Evolutionary conservation across 2,888 invertebrate genomes (phyloP), one percentile per base, ranked within the genome.

Genomic region (Maniola hyperantus): DNA sequence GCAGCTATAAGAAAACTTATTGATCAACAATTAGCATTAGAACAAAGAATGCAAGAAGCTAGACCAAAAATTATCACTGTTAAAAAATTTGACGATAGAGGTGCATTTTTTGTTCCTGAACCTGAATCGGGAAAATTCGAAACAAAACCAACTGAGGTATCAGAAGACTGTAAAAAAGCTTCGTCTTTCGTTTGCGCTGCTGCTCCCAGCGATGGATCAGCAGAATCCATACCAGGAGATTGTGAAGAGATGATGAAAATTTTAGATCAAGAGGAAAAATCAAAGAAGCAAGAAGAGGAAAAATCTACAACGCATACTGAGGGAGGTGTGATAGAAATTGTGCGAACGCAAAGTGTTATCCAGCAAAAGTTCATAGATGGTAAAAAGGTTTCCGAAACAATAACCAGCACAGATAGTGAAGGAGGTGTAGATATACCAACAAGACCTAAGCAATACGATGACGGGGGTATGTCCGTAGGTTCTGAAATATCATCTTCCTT

Each of bases 231-330:
- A 67, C 91, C 92, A 87, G 95, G 90, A 89, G 95, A 79, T 82
- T 95, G 83, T 87, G 95, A 81, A 87, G 93, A 84, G 88, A 93
- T 80, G 94, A 94, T 85, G 94, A 94, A 87, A 91, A 87, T 88
- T 72, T 86, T 84, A 80, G 94, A 83, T 77, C 93, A 81, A 92
- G 95, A 87, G 92, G 89, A 91, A 69, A 86, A 87, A 71, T 79
- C 83, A 10, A 83, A 83, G 51, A 77, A 81, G 70, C 74, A 76
- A 18, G 76, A 82, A 64, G 63, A 68, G 26, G 69, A 72, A 13
- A 48, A 64, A 60, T 63, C 79, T 18, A 77, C 83, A 1, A 83
- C 84, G 0, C 83, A 78, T 73, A 83, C 82, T 11, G 89, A 88
- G 39, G 76, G 83, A 13, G 88, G 87, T 33, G 81, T 87, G 1